phyloP scores from a whole-genome alignment of 2,797 vertebrate genomes.

The Ceyx erithaca region DNA sequence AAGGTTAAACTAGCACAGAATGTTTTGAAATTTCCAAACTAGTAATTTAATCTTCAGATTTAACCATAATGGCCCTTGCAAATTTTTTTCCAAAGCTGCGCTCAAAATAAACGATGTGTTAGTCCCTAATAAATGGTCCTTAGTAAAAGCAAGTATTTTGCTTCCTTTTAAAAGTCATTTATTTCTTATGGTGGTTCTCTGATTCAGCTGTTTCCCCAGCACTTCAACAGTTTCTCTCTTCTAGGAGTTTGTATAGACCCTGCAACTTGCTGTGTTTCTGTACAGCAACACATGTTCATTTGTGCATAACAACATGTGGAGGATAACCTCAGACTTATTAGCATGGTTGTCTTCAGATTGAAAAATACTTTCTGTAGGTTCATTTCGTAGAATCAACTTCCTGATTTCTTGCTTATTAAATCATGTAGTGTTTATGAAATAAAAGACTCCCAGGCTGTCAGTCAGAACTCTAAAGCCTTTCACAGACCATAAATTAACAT shows the following conservation, averaged over 20 bases:
- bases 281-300: neutral
- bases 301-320: neutral
- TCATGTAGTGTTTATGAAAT: conserved; percentile 40
- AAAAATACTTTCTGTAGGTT: conserved; percentile 31
- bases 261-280: neutral
- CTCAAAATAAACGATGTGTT: conserved; percentile 57
- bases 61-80: conserved; percentile 21
- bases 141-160: conserved; percentile 22
- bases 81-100: conserved; percentile 18
- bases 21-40: conserved; percentile 41
- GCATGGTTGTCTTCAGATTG: neutral
- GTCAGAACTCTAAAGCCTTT: conserved; percentile 59
- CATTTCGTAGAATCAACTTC: conserved; percentile 30
- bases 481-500: conserved; percentile 56
- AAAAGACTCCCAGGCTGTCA: conserved; percentile 48
- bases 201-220: conserved; percentile 11
- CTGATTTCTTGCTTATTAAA: conserved; percentile 51
- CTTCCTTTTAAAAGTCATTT: conserved; percentile 41
- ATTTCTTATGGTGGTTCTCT: neutral
- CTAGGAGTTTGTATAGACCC: neutral
- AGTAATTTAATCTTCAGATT: conserved; percentile 40
- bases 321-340: conserved; percentile 3
- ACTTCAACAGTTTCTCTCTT: neutral
- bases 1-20: conserved; percentile 36
- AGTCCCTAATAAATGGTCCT: conserved; percentile 52